phyloP scores from a whole-genome alignment of 2,113 vertebrate species.

The Phyllostomus hastatus region DNA sequence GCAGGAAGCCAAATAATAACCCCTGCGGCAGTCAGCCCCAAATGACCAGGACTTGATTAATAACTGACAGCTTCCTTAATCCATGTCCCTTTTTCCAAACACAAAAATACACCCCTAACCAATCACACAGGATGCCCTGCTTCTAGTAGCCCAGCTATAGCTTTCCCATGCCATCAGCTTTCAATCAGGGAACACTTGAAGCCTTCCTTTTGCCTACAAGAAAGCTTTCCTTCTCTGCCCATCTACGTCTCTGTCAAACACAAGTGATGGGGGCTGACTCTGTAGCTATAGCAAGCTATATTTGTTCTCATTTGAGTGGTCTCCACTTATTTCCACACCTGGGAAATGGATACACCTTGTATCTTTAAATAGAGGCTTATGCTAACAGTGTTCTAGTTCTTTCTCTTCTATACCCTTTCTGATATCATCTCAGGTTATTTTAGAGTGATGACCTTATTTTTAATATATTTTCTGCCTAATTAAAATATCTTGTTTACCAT shows the following conservation, averaged over 20 bases:
- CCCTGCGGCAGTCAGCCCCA: background rate
- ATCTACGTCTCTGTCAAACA: background rate
- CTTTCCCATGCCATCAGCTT: background rate
- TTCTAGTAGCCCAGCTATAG: background rate
- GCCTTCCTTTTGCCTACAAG: background rate
- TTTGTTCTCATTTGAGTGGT: background rate
- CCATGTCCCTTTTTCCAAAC: background rate
- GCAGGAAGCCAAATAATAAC: background rate
- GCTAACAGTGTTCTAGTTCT: background rate
- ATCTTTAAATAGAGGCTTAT: background rate
- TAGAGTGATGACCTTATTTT: background rate
- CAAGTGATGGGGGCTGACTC: background rate
- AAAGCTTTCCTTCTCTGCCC: background rate
- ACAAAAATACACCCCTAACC: background rate
- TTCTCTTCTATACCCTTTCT: background rate
- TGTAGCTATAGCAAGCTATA: background rate
- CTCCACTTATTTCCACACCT: background rate
- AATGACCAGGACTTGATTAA: background rate
- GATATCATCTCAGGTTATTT: background rate
- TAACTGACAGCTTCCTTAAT: background rate
- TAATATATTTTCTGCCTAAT: background rate
- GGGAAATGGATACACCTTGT: background rate
- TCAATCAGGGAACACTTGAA: fast-evolving
- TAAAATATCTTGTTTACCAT: background rate
- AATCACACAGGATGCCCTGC: background rate